A percentile compares a stretch with the other conserved stretches of the same genome.
Conservation (phyloP, 37 sponge, comb jelly and placozoan genomes). For the Cliona cf. orientalis region DNA sequence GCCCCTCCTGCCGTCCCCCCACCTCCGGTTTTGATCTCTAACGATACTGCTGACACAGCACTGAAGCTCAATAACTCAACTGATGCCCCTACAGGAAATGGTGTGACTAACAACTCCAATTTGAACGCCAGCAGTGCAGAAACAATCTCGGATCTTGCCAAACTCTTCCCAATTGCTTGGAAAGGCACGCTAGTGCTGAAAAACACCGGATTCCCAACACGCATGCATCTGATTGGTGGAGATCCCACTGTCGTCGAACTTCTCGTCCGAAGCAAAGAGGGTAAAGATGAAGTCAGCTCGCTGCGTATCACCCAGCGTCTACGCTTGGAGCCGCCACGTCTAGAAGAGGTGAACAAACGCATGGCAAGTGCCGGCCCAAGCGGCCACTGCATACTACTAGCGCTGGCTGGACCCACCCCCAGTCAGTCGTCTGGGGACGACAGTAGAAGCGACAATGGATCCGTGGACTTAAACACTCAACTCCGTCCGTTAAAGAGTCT, state of each 20-base stretch:
- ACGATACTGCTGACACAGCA: constrained; percentile 55
- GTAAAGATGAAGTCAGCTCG: constrained; percentile 45
- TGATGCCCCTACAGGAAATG: constrained; percentile 52
- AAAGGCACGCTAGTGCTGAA: constrained; percentile 90
- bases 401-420: constrained; percentile 77
- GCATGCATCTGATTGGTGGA: constrained; percentile 94
- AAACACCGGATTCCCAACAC: constrained; percentile 90
- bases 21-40: neutral
- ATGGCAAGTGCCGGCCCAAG: constrained; percentile 86
- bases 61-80: constrained; percentile 58
- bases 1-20: constrained; percentile 10
- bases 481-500: constrained; percentile 87
- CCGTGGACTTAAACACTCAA: constrained; percentile 36
- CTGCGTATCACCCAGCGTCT: constrained; percentile 92
- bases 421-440: constrained; percentile 19
- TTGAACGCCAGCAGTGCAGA: constrained; percentile 29
- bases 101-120: constrained; percentile 29
- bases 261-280: constrained; percentile 59
- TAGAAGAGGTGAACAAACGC: constrained; percentile 95
- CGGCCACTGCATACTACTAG: constrained; percentile 87
- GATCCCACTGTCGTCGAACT: constrained; percentile 81
- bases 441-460: neutral
- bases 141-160: constrained; percentile 75
- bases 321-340: constrained; percentile 87
- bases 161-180: constrained; percentile 90